These are phyloP conservation scores for Trypoxylus dichotomus DNA, from an alignment of 1,140 invertebrate species.

Conservation along the genomic window DNA sequence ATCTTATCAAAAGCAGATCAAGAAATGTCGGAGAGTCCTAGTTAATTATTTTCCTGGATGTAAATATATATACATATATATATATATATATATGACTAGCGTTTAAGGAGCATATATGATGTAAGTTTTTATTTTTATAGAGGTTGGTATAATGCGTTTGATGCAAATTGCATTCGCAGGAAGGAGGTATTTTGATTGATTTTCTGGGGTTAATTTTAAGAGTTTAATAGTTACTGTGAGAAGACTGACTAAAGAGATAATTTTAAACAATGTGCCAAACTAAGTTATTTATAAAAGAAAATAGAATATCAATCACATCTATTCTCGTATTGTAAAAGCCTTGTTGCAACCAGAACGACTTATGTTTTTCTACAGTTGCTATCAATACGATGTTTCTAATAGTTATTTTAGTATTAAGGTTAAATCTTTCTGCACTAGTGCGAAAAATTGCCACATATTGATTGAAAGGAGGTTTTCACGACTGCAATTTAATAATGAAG, in stretches of 20 bases:
- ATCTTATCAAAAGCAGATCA: slow-evolving; percentile 52
- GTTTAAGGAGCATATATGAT: not conserved
- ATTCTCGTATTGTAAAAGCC: not conserved
- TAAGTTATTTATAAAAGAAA: not conserved
- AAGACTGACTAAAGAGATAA: not conserved
- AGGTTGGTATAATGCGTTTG: not conserved
- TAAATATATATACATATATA: slow-evolving; percentile 19
- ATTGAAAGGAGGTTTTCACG: too few species aligned
- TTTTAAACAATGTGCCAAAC: slow-evolving; percentile 23
- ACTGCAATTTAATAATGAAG: too few species aligned
- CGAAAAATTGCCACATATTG: too few species aligned
- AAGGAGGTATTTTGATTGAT: not conserved
- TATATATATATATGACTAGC: not conserved
- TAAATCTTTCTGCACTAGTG: too few species aligned
- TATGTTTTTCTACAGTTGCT: too few species aligned
- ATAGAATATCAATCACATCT: not conserved
- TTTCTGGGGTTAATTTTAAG: not conserved
- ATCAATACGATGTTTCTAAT: too few species aligned
- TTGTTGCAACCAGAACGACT: not conserved
- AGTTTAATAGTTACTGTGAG: not conserved
- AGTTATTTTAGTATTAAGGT: too few species aligned
- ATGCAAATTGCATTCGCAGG: not conserved
- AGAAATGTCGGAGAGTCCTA: slow-evolving; percentile 52
- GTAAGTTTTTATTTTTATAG: slow-evolving; percentile 19
- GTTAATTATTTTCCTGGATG: slow-evolving; percentile 41